Percentiles rank a stretch among this genome's conserved stretches.
These are phyloP conservation scores for Echinarachnius parma DNA, from an alignment of 53 echinoderm and acorn worm species.

Conservation along the genomic window DNA sequence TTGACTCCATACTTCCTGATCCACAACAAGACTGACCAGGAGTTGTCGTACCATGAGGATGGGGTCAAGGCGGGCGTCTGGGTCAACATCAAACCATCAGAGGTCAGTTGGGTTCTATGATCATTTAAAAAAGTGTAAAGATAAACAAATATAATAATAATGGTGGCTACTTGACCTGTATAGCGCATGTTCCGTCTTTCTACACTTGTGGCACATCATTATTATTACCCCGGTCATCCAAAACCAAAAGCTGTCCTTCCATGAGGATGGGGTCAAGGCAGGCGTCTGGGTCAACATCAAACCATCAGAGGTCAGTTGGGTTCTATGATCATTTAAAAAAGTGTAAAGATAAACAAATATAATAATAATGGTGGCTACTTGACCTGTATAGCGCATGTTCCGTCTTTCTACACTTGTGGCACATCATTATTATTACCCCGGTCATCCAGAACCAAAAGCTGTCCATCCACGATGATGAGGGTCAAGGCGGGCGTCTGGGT, in stretches of 20 bases:
- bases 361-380: too few species aligned
- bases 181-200: too few species aligned
- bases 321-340: too few species aligned
- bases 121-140: too few species aligned
- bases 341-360: too few species aligned
- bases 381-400: too few species aligned
- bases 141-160: too few species aligned
- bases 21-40: constrained; percentile 78
- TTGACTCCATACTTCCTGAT: constrained; percentile 94
- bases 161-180: too few species aligned
- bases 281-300: constrained; percentile 92
- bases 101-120: constrained; percentile 61
- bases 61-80: constrained; percentile 92
- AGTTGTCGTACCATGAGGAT: constrained; percentile 77
- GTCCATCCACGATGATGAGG: not conserved
- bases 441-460: constrained; percentile 5
- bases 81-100: constrained; percentile 91
- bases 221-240: too few species aligned
- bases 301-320: constrained; percentile 69
- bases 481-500: not conserved
- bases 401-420: too few species aligned
- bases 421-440: too few species aligned
- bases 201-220: too few species aligned
- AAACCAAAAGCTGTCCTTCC: not conserved
- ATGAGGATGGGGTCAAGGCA: constrained; percentile 61